Conservation (phyloP, 2,888 invertebrate genomes). For the Temnothorax ravouxi region DNA sequence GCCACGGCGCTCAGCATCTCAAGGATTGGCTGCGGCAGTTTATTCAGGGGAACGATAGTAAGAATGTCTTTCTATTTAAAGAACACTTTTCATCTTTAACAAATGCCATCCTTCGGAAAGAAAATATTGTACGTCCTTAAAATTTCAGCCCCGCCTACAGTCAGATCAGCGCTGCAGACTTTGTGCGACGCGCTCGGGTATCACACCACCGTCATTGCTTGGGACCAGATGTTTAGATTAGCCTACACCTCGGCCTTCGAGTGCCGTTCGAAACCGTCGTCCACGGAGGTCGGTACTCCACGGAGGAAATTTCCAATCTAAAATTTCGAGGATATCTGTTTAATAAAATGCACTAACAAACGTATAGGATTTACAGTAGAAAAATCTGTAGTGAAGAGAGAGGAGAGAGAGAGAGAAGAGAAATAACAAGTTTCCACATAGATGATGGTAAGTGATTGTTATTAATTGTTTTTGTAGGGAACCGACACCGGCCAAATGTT, state of each 20-base stretch:
- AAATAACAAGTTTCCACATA: background rate
- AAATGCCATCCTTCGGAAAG: background rate
- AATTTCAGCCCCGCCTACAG: constrained; percentile 89
- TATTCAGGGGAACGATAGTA: constrained; percentile 79
- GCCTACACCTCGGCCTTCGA: constrained; percentile 87
- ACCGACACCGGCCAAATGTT: constrained; percentile 89
- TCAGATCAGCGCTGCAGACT: constrained; percentile 91
- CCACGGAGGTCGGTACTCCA: constrained; percentile 74
- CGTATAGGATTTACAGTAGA: background rate
- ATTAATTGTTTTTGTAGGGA: constrained; percentile 83
- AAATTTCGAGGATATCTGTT: background rate
- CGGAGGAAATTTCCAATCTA: background rate
- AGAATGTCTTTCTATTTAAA: background rate
- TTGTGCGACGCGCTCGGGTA: constrained; percentile 93
- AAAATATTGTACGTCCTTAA: background rate
- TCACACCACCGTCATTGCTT: constrained; percentile 92
- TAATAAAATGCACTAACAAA: background rate
- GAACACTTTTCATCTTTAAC: background rate
- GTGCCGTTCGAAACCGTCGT: constrained; percentile 77
- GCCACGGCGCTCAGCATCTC: constrained; percentile 80
- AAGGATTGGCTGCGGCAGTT: constrained; percentile 83
- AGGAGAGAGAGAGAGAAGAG: background rate
- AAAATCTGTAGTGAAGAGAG: background rate
- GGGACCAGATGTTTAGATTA: constrained; percentile 91
- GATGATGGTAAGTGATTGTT: background rate